Evolutionary conservation across 1,140 invertebrate genomes (phyloP).

Genomic region (Bombus terrestris): DNA sequence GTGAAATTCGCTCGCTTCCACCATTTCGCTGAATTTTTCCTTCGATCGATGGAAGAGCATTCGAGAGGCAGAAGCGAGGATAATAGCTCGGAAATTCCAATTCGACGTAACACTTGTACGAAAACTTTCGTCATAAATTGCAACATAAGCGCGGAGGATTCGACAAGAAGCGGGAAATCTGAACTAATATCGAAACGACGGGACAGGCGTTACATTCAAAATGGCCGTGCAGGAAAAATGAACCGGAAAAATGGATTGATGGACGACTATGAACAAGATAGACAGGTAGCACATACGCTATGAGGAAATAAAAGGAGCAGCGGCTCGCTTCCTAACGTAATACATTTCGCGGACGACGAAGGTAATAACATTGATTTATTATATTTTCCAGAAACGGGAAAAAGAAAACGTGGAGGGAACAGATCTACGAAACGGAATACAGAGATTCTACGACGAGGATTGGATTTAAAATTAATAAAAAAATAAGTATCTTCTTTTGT

Average conservation of each 20-base stretch:
- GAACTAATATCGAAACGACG: slow-evolving; percentile 34
- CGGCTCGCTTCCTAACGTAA: slow-evolving; percentile 10
- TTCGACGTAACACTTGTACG: slow-evolving; percentile 4
- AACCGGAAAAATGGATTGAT: slow-evolving; percentile 28
- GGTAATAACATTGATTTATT: slow-evolving; percentile 49
- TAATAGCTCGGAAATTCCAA: slow-evolving; percentile 30
- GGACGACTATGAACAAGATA: slow-evolving; percentile 17
- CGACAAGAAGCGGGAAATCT: slow-evolving; percentile 42
- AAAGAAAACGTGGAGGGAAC: too few relatives aligned
- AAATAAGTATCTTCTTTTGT: background rate
- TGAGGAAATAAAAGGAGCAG: slow-evolving; percentile 7
- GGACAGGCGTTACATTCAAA: slow-evolving; percentile 2
- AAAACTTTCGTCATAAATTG: slow-evolving; percentile 28
- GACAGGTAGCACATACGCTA: slow-evolving; percentile 28
- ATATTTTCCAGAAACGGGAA: background rate
- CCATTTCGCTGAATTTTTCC: background rate
- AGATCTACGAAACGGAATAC: background rate
- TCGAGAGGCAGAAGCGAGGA: background rate
- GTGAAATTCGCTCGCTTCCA: too few relatives aligned
- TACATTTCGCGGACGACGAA: slow-evolving; percentile 29
- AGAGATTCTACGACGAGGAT: too few relatives aligned
- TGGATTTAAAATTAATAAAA: background rate
- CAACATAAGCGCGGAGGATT: background rate
- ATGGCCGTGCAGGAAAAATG: background rate
- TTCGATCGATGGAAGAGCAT: too few relatives aligned